Percentiles rank a stretch among this genome's conserved stretches.
These are phyloP conservation scores for Cyanoramphus novaezelandiae DNA, from an alignment of 2,113 vertebrate genomes.

Conservation along the genomic window DNA sequence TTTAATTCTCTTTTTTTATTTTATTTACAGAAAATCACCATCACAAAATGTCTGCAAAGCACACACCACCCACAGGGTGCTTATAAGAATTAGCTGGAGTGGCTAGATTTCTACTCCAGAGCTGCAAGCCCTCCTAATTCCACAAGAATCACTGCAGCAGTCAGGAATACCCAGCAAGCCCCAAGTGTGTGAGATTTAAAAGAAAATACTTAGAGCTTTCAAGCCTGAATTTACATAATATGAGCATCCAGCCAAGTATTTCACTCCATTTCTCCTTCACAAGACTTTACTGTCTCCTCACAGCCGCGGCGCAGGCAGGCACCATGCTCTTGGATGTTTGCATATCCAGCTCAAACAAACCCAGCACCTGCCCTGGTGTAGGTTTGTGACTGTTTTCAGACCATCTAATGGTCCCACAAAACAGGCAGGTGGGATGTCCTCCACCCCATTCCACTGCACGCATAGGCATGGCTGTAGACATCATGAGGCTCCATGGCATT, in stretches of 20 bases:
- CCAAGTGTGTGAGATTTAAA: background rate
- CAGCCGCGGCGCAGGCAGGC: background rate
- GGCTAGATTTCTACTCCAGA: background rate
- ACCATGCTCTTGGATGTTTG: background rate
- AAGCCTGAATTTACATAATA: background rate
- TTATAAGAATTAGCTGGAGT: background rate
- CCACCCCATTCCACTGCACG: background rate
- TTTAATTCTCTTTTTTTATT: background rate
- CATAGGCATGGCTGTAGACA: rapidly evolving
- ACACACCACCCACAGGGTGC: background rate
- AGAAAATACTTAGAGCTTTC: background rate
- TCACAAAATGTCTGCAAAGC: background rate
- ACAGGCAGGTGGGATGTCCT: background rate
- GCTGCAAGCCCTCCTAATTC: slow-evolving; percentile 8
- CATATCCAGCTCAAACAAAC: background rate
- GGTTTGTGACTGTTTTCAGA: background rate
- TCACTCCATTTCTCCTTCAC: background rate
- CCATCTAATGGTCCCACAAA: background rate
- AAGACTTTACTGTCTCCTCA: background rate
- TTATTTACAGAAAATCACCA: background rate
- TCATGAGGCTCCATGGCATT: background rate
- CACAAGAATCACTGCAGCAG: background rate
- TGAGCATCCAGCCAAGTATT: background rate
- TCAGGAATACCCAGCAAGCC: background rate
- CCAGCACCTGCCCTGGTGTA: background rate